These are phyloP conservation scores for Agriotes lineatus DNA, from an alignment of 2,888 invertebrate genomes.

Conservation along the genomic window DNA sequence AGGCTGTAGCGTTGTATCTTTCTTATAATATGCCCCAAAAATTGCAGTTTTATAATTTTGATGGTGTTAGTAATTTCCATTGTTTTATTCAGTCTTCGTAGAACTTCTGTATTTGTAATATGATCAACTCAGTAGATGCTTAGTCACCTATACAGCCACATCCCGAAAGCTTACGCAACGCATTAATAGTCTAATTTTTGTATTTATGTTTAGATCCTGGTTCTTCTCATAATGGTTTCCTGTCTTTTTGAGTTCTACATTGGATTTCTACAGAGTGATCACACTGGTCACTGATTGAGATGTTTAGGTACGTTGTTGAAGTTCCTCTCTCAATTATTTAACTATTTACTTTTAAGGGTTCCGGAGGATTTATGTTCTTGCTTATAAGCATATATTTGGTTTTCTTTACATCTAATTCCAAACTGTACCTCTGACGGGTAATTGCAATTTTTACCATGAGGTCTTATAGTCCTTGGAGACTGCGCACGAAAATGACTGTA, in stretches of 20 bases:
- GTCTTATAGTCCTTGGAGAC: neutral
- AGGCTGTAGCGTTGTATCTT: neutral
- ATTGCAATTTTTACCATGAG: neutral
- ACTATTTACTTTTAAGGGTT: neutral
- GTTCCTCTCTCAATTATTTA: neutral
- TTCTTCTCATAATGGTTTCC: neutral
- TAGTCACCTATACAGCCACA: too few relatives aligned
- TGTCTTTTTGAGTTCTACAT: neutral
- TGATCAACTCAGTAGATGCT: too few relatives aligned
- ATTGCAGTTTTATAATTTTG: neutral
- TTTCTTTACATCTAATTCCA: neutral
- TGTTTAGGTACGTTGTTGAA: slow-evolving; percentile 1
- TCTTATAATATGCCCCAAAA: neutral
- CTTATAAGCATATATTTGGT: slow-evolving; percentile 4
- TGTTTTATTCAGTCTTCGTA: too few relatives aligned
- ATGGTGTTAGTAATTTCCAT: too few relatives aligned
- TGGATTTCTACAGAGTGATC: neutral
- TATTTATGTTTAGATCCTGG: neutral
- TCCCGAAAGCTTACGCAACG: neutral
- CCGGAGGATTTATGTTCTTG: neutral
- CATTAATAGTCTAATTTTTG: neutral
- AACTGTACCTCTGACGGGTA: neutral
- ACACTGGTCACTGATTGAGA: neutral
- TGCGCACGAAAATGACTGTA: neutral
- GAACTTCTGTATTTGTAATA: too few relatives aligned